Evolutionary conservation across 2,797 vertebrate genomes (phyloP), one percentile per base, ranked within the genome.

Genomic region (Eremophila alpestris): DNA sequence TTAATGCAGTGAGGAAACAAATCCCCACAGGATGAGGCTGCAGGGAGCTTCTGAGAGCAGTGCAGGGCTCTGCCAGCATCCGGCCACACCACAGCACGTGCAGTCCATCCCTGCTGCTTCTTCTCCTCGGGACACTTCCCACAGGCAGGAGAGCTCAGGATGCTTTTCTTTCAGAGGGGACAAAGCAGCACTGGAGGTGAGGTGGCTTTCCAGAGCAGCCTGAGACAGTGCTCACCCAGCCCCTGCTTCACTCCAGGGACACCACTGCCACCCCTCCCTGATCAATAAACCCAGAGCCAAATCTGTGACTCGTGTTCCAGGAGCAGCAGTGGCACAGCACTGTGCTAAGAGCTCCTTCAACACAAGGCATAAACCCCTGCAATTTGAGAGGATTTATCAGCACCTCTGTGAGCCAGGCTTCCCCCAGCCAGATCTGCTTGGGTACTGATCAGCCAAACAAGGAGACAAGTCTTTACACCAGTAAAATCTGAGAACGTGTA

Each of bases 51-150:
- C 69, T 24, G 74, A 54, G 69, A 59, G 58, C 69, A 30, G 41
- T 0, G 15, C 67, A 58, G 46, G 70, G 17, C 87, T 64, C 60
- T 16, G 36, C 32, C 2, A 4, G 59, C 4, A 4, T 4, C 54
- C 3, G 5, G 29, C 67, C 46, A 20, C 0, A 0, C 32, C 16
- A 23, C 58, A 63, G 36, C 12, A 29, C 2, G 0, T 15, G 2
- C 20, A 27, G 18, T 2, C 13, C 2, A 0, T 4, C 4, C 10
- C 30, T 55, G 46, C 73, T 38, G 13, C 79, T 2, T 2, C 68
- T 71, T 17, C 60, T 6, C 45, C 87, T 68, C 1, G 0, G 55
- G 69, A 77, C 30, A 6, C n/a, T 34, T 83, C 36, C 58, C 45
- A 24, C 0, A 0, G n/a, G n/a, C 73, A 90, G 23, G 49, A 62